Evolutionary conservation across 1,140 invertebrate genomes (phyloP), one percentile per base, ranked within the genome.

Genomic region (Caenorhabditis latens): DNA sequence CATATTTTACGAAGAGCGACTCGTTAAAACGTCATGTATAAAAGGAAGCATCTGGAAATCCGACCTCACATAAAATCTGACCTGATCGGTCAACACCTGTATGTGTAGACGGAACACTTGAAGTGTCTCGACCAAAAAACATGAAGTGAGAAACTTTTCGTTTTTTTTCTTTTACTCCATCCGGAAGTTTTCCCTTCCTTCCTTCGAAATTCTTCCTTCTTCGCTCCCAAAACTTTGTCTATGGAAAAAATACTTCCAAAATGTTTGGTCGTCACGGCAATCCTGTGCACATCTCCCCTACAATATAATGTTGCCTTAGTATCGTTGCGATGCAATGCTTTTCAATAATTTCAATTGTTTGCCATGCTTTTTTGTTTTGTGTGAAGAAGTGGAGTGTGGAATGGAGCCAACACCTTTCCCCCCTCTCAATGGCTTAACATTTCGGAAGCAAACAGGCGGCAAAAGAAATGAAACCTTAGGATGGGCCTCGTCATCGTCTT

Each of bases 271-370:
- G 4, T 46, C 19, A 21, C 24, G 13, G 14, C 43, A 8, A 7
- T 13, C 43, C 16, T 43, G n/a, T 16, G 24, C 6, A 32, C 32
- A 14, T 21, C 61, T 40, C 21, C 24, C 19, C 21, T 53, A 50
- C 71, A 48, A 79, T 79, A 79, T 50, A 79, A 79, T 79, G 46
- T 79, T 79, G 40, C 71, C 71, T 50, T 79, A 79, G 71, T 79
- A 79, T 79, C 43, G 71, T 79, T 79, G 71, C 71, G n/a, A 50
- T 50, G 71, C 71, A 46, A 79, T 50, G 43, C 71, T 79, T 79
- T 79, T 79, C 71, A 79, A 79, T 79, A 79, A 79, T 79, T 79
- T 79, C 71, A 79, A 79, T 79, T 79, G 71, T 79, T 79, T 79
- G 71, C 71, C 71, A 79, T 79, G 71, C 71, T 79, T 79, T 79